Evolutionary conservation across 2,797 vertebrate genomes (phyloP).

Genomic region (Lophotriccus pileatus): DNA sequence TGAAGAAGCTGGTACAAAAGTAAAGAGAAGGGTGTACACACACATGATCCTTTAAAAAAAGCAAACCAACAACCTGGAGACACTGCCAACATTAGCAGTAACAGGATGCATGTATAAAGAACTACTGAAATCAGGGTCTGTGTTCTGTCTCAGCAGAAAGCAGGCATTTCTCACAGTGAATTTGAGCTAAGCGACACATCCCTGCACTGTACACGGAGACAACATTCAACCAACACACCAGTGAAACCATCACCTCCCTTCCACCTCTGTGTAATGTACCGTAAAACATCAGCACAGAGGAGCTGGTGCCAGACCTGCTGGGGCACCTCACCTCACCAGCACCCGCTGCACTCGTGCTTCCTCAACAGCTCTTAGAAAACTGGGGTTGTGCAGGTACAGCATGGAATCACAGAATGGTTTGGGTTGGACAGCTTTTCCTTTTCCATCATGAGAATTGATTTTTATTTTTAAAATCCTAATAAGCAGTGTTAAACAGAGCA

Average conservation of each 20-base stretch:
- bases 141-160: not conserved
- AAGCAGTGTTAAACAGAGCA: not conserved
- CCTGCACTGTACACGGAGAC: not conserved
- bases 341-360: not conserved
- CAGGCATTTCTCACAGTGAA: not conserved
- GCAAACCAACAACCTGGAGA: not conserved
- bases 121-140: not conserved
- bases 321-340: not conserved
- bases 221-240: not conserved
- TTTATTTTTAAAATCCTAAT: too few species aligned
- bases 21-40: not conserved
- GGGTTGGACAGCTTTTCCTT: not conserved
- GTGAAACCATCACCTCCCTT: not conserved
- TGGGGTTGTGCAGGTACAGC: not conserved
- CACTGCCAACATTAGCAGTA: not conserved
- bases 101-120: not conserved
- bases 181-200: not conserved
- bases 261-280: fast-evolving
- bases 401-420: not conserved
- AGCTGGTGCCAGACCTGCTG: not conserved
- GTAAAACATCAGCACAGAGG: not conserved
- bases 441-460: not conserved
- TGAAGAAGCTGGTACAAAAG: not conserved
- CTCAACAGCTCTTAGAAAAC: not conserved
- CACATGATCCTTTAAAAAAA: not conserved